Evolutionary conservation across 1,140 invertebrate species (phyloP).

Genomic region (Pseudomyrmex concolor): DNA sequence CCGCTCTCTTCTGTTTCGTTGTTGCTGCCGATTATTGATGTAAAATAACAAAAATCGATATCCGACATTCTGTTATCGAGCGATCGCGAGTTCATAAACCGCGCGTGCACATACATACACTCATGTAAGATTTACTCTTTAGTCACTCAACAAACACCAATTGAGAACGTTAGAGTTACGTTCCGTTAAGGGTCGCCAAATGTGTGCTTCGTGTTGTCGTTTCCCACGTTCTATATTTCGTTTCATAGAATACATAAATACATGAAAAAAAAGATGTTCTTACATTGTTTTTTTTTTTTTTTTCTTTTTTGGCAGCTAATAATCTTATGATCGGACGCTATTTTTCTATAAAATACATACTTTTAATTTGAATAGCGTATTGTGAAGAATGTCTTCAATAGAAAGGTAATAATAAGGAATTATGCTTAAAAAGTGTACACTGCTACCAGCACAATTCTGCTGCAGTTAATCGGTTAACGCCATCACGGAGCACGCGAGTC

Average conservation of each 20-base stretch:
- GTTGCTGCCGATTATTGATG: not conserved
- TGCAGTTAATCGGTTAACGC: constrained; percentile 52
- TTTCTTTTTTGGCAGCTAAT: not conserved
- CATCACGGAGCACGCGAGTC: constrained; percentile 18
- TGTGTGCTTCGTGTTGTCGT: not conserved
- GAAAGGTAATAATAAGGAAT: not conserved
- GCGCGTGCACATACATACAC: not conserved
- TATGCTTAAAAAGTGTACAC: not conserved
- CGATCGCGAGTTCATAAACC: constrained; percentile 2
- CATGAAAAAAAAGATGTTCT: not conserved
- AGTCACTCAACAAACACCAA: constrained; percentile 18
- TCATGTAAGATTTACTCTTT: not conserved
- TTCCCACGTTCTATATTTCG: not conserved
- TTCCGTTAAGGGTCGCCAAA: not conserved
- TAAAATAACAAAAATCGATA: constrained; percentile 51
- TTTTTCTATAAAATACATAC: too few relatives aligned
- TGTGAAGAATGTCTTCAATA: constrained; percentile 23
- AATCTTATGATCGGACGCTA: not conserved
- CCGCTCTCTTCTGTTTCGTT: not conserved
- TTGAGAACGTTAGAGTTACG: not conserved
- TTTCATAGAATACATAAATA: not conserved
- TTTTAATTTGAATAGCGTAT: not conserved
- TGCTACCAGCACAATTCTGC: constrained; percentile 43
- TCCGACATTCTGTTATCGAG: constrained; percentile 1
- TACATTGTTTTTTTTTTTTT: not conserved